phyloP scores from a whole-genome alignment of 2,113 vertebrate species.

The Dromaius novaehollandiae region DNA sequence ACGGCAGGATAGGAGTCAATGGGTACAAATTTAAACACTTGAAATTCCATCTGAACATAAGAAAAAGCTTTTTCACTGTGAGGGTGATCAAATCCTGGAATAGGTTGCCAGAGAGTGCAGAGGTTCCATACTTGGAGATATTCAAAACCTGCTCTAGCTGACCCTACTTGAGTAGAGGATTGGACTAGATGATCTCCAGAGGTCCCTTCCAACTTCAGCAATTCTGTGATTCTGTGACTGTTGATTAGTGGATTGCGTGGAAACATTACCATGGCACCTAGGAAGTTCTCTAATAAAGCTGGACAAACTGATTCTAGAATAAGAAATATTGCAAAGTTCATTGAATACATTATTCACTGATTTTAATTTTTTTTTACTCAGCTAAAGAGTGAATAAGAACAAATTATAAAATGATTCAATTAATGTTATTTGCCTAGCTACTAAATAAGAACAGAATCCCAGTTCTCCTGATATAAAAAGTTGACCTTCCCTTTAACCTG shows the following conservation, averaged over 20 bases:
- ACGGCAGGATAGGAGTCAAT: not conserved
- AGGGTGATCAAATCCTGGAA: not conserved
- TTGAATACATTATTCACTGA: not conserved
- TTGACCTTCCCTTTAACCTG: not conserved
- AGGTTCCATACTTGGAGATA: not conserved
- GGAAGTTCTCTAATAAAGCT: not conserved
- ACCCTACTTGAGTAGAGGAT: not conserved
- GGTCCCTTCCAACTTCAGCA: not conserved
- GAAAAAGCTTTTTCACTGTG: not conserved
- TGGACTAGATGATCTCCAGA: not conserved
- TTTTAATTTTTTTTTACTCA: slow-evolving; percentile 4
- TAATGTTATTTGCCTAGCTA: not conserved
- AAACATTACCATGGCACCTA: not conserved
- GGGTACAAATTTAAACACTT: not conserved
- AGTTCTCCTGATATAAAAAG: not conserved
- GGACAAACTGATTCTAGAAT: not conserved
- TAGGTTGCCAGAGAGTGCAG: not conserved
- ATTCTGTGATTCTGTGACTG: not conserved
- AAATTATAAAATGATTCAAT: not conserved
- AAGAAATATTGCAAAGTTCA: not conserved
- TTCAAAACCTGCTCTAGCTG: not conserved
- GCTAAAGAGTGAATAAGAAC: slow-evolving; percentile 1
- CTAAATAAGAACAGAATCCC: not conserved
- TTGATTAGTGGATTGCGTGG: not conserved
- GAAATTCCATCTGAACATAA: not conserved